These are phyloP conservation scores for Peromyscus aztecus DNA, from an alignment of 2,797 vertebrate genomes.

Conservation along the genomic window DNA sequence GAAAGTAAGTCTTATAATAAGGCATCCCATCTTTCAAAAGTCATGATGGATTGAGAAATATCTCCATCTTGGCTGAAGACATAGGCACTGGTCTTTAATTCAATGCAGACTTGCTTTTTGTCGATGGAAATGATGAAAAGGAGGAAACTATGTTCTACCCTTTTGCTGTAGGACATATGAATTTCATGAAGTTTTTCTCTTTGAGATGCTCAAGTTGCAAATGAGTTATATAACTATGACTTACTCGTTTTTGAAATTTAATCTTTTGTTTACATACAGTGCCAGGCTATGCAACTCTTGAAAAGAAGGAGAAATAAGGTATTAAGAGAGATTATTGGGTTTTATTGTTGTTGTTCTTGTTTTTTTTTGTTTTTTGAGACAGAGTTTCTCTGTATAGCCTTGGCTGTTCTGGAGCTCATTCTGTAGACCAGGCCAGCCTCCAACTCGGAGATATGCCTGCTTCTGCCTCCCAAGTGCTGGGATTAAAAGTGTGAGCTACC, in stretches of 20 bases:
- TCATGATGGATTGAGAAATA: slow-evolving; percentile 11
- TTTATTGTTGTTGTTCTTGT: not conserved
- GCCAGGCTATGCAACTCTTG: not conserved
- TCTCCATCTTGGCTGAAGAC: not conserved
- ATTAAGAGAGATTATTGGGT: not conserved
- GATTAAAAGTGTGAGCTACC: not conserved
- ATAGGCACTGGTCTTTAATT: not conserved
- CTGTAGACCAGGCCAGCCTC: not conserved
- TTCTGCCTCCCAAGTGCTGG: not conserved
- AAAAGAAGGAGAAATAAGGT: not conserved
- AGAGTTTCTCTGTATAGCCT: too few relatives aligned
- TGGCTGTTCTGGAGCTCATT: not conserved
- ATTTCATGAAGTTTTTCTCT: slow-evolving; percentile 43
- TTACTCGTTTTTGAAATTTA: slow-evolving; percentile 16
- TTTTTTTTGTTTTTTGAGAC: not conserved
- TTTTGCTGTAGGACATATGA: not conserved
- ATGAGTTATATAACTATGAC: slow-evolving; percentile 5
- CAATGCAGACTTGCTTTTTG: not conserved
- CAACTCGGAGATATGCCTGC: too few relatives aligned
- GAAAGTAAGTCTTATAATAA: not conserved
- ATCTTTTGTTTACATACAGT: slow-evolving; percentile 38
- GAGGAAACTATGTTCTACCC: not conserved
- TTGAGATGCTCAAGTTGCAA: slow-evolving; percentile 19
- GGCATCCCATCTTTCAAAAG: slow-evolving; percentile 2
- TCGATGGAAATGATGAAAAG: slow-evolving; percentile 18